Evolutionary conservation across 2,888 invertebrate species (phyloP), one percentile per base, ranked within the genome.

Genomic region (Micropterix aruncella): DNA sequence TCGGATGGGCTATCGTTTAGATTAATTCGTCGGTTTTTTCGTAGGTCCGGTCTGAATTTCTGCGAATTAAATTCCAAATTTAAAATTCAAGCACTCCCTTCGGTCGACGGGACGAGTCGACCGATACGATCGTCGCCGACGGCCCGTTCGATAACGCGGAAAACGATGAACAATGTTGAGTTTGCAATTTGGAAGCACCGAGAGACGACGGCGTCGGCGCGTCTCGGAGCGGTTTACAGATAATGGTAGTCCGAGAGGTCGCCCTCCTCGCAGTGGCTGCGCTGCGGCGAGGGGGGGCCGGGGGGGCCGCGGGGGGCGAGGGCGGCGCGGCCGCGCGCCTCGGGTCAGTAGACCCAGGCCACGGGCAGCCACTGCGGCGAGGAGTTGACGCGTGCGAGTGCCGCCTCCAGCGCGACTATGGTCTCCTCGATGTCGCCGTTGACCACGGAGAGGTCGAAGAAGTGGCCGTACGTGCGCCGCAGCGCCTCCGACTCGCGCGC

Each of bases 391-490:
- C 88, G 80, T 51, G 91, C 91, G 55, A 96, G 84, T 16, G 94
- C 89, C 50, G 83, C 79, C 63, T 96, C 94, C 54, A 99, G 72
- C 50, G 90, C 86, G 39, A 83, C 80, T 57, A 99, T 94, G 37
- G 99, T 99, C 65, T 96, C 96, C 65, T 97, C 96, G 51, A 99
- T 99, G 70, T 99, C 97, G 73, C 96, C 97, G 77, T 99, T 99
- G 51, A 97, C 89, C 59, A 99, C 94, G 54, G 87, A 92, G 63
- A 95, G 74, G 71, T 99, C 99, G 74, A 99, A 99, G 70, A 92
- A 92, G 67, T 99, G 99, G 39, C 97, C 96, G 70, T 99, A 99
- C 12, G 96, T 92, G 61, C 92, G 90, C 36, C 93, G 85, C 50
- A 99, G 74, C 66, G 94, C 83, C 56, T 99, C 96, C 42, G 96